These are phyloP conservation scores for Rhabdomys dilectus DNA, from an alignment of 2,113 vertebrate genomes.

Conservation along the genomic window DNA sequence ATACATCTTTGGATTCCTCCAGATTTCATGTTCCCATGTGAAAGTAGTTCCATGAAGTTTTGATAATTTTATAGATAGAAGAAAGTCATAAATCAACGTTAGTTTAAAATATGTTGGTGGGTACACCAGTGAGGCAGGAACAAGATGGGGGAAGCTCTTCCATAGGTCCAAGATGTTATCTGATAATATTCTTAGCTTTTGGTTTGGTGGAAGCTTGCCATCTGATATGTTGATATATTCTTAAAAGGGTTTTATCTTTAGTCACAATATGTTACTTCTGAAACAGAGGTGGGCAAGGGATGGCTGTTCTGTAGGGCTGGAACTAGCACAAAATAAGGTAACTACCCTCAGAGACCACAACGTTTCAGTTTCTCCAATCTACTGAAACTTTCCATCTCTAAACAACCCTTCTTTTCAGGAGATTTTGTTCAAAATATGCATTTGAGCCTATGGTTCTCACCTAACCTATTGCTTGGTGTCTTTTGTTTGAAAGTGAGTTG, in stretches of 20 bases:
- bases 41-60: neutral
- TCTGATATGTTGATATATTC: neutral
- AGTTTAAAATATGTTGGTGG: neutral
- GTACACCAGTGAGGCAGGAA: neutral
- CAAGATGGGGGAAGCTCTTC: too few relatives aligned
- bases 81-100: neutral
- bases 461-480: neutral
- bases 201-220: neutral
- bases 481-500: conserved; percentile 37
- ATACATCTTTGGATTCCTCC: neutral
- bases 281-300: neutral
- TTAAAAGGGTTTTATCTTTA: neutral
- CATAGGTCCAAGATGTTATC: neutral
- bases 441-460: neutral
- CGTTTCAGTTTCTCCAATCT: neutral
- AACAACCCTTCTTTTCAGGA: neutral
- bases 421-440: neutral
- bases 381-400: neutral
- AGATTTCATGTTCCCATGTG: neutral
- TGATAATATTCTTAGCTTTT: neutral
- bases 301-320: neutral
- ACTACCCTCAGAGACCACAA: neutral
- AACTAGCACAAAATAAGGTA: neutral
- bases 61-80: neutral
- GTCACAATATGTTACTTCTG: neutral